Conservation (phyloP, 2,113 vertebrate genomes). For the Archilochus colubris region DNA sequence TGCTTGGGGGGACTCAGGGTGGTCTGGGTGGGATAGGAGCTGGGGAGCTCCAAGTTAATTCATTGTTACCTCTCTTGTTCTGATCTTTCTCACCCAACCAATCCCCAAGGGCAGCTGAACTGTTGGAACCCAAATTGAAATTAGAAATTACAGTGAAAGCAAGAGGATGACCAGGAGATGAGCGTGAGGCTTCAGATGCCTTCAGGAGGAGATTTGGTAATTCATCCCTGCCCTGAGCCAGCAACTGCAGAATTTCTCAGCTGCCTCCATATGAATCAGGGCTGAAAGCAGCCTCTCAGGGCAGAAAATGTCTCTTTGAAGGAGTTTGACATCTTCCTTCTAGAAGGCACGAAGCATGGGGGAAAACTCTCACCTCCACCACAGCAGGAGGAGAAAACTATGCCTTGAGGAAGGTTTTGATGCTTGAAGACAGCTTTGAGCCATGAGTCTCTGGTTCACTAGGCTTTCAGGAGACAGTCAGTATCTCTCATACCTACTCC, state of each 20-base stretch:
- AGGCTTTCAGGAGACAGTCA: not conserved
- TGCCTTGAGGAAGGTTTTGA: not conserved
- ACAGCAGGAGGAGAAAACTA: not conserved
- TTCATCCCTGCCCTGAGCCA: not conserved
- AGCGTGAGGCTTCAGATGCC: not conserved
- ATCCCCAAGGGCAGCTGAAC: not conserved
- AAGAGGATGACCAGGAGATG: constrained; percentile 8
- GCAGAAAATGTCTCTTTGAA: not conserved
- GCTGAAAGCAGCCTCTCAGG: not conserved
- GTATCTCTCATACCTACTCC: fast-evolving
- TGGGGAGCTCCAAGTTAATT: not conserved
- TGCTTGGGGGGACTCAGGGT: not conserved
- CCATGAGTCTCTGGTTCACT: not conserved
- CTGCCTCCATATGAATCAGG: not conserved
- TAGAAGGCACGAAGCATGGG: not conserved
- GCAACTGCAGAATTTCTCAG: not conserved
- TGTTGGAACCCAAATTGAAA: not conserved
- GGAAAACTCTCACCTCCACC: not conserved
- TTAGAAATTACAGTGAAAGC: constrained; percentile 36
- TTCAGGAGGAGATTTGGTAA: constrained; percentile 13
- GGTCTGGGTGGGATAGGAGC: not conserved
- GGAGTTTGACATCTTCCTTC: not conserved
- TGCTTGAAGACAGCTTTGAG: not conserved
- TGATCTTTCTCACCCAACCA: not conserved
- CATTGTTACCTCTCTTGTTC: not conserved